A percentile compares a stretch with the other conserved stretches of the same genome.
These are phyloP conservation scores for Adineta ricciae DNA, from an alignment of 2,888 invertebrate species.

Conservation along the genomic window DNA sequence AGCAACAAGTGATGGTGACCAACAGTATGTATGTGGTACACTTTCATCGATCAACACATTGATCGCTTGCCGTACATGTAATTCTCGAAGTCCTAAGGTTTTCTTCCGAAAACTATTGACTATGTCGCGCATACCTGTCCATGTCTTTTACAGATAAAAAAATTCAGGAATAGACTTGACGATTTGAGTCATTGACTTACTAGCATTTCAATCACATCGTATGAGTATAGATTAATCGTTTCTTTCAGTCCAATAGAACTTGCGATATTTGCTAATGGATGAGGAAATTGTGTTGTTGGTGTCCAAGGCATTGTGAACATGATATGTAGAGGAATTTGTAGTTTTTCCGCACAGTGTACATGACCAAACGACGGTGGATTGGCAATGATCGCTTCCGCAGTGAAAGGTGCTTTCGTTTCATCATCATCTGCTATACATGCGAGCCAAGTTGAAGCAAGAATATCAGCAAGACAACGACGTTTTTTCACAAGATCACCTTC, in stretches of 20 bases:
- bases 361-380: slow-evolving; percentile 20
- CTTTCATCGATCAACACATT: background rate
- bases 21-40: background rate
- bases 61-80: background rate
- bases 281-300: slow-evolving; percentile 1
- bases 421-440: slow-evolving; percentile 16
- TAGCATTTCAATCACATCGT: slow-evolving; percentile 14
- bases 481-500: background rate
- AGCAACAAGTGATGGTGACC: background rate
- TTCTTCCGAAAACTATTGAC: background rate
- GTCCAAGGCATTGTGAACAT: slow-evolving; percentile 6
- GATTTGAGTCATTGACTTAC: background rate
- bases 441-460: background rate
- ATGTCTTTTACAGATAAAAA: background rate
- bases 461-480: background rate
- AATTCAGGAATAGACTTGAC: background rate
- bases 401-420: background rate
- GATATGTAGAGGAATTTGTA: slow-evolving; percentile 17
- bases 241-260: background rate
- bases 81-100: background rate
- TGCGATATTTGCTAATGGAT: background rate
- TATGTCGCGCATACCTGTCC: background rate
- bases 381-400: background rate
- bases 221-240: background rate
- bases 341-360: slow-evolving; percentile 19